Percentiles rank a stretch among this genome's conserved stretches.
Evolutionary conservation across 2,113 vertebrate species (phyloP).

Genomic region (Mirounga angustirostris): DNA sequence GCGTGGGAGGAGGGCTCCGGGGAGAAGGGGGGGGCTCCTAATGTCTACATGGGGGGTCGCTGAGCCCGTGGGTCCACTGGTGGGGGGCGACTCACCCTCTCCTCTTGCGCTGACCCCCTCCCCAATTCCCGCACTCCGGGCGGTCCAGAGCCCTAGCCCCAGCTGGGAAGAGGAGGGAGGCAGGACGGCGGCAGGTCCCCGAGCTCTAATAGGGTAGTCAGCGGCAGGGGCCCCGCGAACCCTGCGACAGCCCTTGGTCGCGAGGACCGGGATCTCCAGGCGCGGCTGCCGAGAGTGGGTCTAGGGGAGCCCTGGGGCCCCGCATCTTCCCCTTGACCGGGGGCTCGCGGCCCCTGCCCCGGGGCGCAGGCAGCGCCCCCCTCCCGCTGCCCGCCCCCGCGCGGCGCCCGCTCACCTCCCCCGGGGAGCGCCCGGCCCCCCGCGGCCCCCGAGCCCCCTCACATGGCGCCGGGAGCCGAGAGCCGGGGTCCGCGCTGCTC

Average conservation of each 20-base stretch:
- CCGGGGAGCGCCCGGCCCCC: slow-evolving; percentile 79
- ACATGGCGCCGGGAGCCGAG: slow-evolving; percentile 78
- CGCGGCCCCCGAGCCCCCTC: slow-evolving; percentile 74
- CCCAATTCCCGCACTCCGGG: not conserved
- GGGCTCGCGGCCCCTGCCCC: not conserved
- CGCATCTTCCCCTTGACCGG: not conserved
- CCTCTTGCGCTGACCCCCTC: not conserved
- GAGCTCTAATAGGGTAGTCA: not conserved
- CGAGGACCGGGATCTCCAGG: not conserved
- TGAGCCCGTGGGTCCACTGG: not conserved
- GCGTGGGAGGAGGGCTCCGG: not conserved
- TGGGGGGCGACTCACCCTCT: not conserved
- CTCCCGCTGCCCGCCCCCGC: not conserved
- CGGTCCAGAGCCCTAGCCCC: not conserved
- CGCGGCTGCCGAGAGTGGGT: not conserved
- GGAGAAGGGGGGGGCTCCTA: not conserved
- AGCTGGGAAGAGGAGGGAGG: not conserved
- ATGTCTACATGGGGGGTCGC: not conserved
- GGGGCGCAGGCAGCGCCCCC: not conserved
- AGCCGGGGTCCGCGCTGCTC: slow-evolving; percentile 63
- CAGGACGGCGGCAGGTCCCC: not conserved
- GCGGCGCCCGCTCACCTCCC: slow-evolving; percentile 74
- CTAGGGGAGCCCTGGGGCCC: not conserved
- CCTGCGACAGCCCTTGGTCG: not conserved
- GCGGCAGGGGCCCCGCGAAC: not conserved